These are phyloP conservation scores for Campaea margaritaria DNA, from an alignment of 2,888 invertebrate species.

Conservation along the genomic window DNA sequence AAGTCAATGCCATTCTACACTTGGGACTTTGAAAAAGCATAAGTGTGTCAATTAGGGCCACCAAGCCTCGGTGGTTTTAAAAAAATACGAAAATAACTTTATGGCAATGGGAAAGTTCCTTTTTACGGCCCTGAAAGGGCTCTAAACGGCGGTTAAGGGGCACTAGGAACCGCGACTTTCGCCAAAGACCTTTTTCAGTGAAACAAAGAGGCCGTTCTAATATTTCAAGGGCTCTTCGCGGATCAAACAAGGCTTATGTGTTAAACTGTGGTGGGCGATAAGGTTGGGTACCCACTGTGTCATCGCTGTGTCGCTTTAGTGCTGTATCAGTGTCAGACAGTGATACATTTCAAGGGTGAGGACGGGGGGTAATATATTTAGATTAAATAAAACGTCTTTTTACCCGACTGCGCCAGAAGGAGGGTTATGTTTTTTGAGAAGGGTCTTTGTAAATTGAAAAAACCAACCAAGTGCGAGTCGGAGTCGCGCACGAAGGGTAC, in stretches of 20 bases:
- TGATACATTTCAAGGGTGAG: background rate
- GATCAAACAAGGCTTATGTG: conserved; percentile 33
- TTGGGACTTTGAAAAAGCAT: background rate
- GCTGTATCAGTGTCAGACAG: conserved; percentile 3
- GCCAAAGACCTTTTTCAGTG: conserved; percentile 26
- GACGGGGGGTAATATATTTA: too few species aligned
- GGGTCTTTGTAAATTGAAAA: too few species aligned
- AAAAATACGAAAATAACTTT: conserved; percentile 23
- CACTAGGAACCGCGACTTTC: conserved; percentile 22
- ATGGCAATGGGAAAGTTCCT: conserved; percentile 25
- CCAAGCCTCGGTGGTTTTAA: conserved; percentile 1
- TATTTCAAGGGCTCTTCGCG: conserved; percentile 32
- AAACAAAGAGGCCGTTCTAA: conserved; percentile 38
- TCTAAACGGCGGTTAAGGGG: conserved; percentile 32
- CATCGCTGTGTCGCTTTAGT: conserved; percentile 10
- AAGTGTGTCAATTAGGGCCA: background rate
- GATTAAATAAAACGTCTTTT: too few species aligned
- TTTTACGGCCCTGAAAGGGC: conserved; percentile 27
- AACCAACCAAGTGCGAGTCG: background rate
- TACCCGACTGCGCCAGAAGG: too few species aligned
- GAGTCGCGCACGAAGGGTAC: too few species aligned
- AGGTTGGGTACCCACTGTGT: conserved; percentile 19
- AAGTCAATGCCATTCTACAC: background rate
- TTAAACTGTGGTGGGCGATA: conserved; percentile 33
- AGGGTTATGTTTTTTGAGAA: too few species aligned